phyloP scores from a whole-genome alignment of 2,888 invertebrate genomes.

The Euphydryas editha region DNA sequence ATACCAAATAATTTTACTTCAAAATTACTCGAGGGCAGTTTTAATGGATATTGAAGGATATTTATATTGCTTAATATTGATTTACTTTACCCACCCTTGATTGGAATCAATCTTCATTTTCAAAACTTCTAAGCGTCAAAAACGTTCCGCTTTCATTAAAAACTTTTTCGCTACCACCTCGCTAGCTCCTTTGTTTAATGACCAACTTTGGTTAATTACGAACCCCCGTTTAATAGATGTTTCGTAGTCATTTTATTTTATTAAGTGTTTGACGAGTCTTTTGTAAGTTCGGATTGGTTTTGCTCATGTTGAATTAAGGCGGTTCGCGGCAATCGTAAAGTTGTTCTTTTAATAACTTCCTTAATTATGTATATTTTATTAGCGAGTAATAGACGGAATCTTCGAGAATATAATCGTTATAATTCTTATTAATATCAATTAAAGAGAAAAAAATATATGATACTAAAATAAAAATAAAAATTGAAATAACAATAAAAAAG shows the following conservation, averaged over 20 bases:
- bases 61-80: slow-evolving; percentile 38
- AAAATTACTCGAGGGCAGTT: slow-evolving; percentile 15
- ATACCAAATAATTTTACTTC: slow-evolving; percentile 11
- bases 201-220: slow-evolving; percentile 48
- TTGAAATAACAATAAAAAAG: too few relatives aligned
- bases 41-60: slow-evolving; percentile 35
- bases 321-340: background rate
- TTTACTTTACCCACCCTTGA: slow-evolving; percentile 29
- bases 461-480: too few relatives aligned
- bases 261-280: slow-evolving; percentile 38
- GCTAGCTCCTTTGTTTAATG: slow-evolving; percentile 43
- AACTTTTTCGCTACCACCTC: slow-evolving; percentile 45
- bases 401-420: too few relatives aligned
- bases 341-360: background rate
- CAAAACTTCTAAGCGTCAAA: slow-evolving; percentile 44
- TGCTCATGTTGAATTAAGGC: background rate
- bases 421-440: too few relatives aligned
- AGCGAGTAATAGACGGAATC: background rate
- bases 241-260: slow-evolving; percentile 46
- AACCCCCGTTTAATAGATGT: slow-evolving; percentile 43
- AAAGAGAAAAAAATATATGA: too few relatives aligned
- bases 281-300: slow-evolving; percentile 10
- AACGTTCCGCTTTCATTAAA: slow-evolving; percentile 48
- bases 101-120: slow-evolving; percentile 46
- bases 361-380: background rate